A percentile compares a stretch with the other conserved stretches of the same genome.
phyloP scores from a whole-genome alignment of 2,797 vertebrate species.

The Aldrovandia affinis region DNA sequence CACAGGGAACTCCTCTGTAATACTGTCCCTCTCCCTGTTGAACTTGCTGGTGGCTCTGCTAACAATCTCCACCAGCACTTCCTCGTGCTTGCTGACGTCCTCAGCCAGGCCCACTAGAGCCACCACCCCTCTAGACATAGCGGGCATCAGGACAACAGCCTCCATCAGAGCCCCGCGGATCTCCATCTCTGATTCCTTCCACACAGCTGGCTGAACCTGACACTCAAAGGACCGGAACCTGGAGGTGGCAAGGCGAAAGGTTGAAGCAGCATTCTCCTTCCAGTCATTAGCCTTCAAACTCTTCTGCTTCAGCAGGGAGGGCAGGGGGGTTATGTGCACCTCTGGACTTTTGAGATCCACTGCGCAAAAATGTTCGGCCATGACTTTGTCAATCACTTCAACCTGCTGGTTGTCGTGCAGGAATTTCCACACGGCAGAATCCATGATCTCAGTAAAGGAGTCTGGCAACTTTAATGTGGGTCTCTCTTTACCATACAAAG shows the following conservation, averaged over 20 bases:
- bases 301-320: slow-evolving; percentile 66
- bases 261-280: slow-evolving; percentile 61
- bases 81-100: slow-evolving; percentile 59
- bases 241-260: slow-evolving; percentile 64
- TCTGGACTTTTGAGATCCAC: slow-evolving; percentile 54
- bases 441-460: slow-evolving; percentile 63
- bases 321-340: slow-evolving; percentile 70
- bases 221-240: slow-evolving; percentile 66
- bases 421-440: slow-evolving; percentile 69
- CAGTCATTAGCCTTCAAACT: slow-evolving; percentile 67
- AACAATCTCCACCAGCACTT: slow-evolving; percentile 55
- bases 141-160: slow-evolving; percentile 64
- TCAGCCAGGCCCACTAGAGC: slow-evolving; percentile 71
- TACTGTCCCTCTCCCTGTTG: slow-evolving; percentile 64
- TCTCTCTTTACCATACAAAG: slow-evolving; percentile 82
- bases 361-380: slow-evolving; percentile 70
- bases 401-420: slow-evolving; percentile 59
- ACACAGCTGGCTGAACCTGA: slow-evolving; percentile 57
- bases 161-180: slow-evolving; percentile 47
- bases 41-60: slow-evolving; percentile 56
- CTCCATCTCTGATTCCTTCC: slow-evolving; percentile 68
- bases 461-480: slow-evolving; percentile 76
- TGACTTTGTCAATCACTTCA: slow-evolving; percentile 56
- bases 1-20: slow-evolving; percentile 60
- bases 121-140: slow-evolving; percentile 50